A percentile compares a stretch with the other conserved stretches of the same genome.
Conservation (phyloP, 30 jellyfish, hydroid and myxozoan genomes). For the Catostylus mosaicus region DNA sequence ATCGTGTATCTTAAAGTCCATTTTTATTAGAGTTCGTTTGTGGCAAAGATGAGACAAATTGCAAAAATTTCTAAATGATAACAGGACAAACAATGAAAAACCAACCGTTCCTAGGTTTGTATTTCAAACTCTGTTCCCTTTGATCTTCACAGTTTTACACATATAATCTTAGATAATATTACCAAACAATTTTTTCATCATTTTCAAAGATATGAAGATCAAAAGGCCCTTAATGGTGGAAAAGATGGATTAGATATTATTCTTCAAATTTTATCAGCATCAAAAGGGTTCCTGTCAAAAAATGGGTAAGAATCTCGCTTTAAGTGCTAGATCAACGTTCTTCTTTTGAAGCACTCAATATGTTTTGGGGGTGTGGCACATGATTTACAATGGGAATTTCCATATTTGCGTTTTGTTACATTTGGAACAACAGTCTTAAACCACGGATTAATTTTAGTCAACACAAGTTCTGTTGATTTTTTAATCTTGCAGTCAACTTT, state of each 20-base stretch:
- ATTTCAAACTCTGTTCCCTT: neutral
- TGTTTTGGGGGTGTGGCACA: no score
- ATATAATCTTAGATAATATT: no score
- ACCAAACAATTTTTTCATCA: no score
- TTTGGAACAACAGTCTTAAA: no score
- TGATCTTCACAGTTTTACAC: no score
- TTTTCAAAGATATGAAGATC: conserved; percentile 75
- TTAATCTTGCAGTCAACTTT: conserved; percentile 8
- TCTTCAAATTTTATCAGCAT: conserved; percentile 14
- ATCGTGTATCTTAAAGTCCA: neutral
- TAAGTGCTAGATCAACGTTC: no score
- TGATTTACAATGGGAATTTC: no score
- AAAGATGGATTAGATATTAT: conserved; percentile 71
- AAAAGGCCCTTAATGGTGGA: conserved; percentile 88
- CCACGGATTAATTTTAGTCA: no score
- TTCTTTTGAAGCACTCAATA: no score
- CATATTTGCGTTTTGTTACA: no score
- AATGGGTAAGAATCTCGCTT: conserved; percentile 61
- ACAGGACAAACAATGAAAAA: neutral
- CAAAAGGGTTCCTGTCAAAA: conserved; percentile 18
- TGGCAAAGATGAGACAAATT: neutral
- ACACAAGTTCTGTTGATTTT: no score
- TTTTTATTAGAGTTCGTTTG: neutral
- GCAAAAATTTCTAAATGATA: neutral
- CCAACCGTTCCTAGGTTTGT: neutral